phyloP scores from a whole-genome alignment of 2,888 invertebrate species.

The Erynnis tages region DNA sequence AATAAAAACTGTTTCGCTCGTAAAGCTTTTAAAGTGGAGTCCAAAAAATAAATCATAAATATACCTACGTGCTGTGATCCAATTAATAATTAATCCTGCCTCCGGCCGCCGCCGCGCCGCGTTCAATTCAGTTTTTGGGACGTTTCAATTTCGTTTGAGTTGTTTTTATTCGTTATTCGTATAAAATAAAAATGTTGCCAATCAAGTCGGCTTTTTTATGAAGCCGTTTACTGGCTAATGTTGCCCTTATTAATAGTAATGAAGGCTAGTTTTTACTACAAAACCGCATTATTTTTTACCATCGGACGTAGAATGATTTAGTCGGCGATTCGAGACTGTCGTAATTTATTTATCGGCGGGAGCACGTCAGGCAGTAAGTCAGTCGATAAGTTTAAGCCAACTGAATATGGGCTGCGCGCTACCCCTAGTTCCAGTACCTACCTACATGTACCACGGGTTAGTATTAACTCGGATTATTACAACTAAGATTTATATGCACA shows the following conservation, averaged over 20 bases:
- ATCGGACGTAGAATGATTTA: constrained; percentile 6
- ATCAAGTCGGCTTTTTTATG: constrained; percentile 46
- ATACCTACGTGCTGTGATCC: constrained; percentile 55
- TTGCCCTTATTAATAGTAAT: constrained; percentile 25
- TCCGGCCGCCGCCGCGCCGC: constrained; percentile 51
- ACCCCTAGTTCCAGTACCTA: background rate
- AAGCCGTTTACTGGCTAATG: constrained; percentile 38
- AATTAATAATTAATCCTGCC: constrained; percentile 71
- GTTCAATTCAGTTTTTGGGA: constrained; percentile 60
- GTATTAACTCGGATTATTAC: constrained; percentile 16
- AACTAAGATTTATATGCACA: constrained; percentile 7
- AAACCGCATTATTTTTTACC: constrained; percentile 15
- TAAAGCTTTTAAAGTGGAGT: constrained; percentile 3
- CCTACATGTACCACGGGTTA: background rate
- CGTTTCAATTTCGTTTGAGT: constrained; percentile 63
- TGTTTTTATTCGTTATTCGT: constrained; percentile 66
- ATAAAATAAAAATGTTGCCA: constrained; percentile 55
- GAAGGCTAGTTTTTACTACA: constrained; percentile 24
- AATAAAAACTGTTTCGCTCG: background rate
- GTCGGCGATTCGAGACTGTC: constrained; percentile 9
- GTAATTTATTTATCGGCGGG: constrained; percentile 30
- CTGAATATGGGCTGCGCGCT: constrained; percentile 11
- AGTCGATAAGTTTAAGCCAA: constrained; percentile 38
- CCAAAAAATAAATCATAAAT: constrained; percentile 51
- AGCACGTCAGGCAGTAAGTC: constrained; percentile 30